phyloP scores from a whole-genome alignment of 2,888 invertebrate genomes.

The Drosophila emarginata region DNA sequence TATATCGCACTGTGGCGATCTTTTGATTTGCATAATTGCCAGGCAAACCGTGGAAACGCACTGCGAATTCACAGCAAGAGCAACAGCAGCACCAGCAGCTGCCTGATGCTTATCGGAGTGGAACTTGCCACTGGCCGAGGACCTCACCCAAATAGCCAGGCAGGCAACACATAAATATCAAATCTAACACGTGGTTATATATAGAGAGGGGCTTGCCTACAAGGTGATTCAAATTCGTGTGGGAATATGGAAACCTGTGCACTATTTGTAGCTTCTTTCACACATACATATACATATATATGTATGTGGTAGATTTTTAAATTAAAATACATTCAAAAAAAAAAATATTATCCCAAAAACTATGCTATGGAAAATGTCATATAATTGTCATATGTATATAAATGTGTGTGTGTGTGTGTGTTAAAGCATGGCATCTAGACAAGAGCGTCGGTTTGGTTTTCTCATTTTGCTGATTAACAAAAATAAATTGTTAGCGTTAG shows the following conservation, averaged over 20 bases:
- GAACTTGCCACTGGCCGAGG: conserved; percentile 43
- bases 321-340: conserved; percentile 49
- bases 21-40: conserved; percentile 80
- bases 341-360: conserved; percentile 27
- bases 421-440: conserved; percentile 15
- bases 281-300: too few relatives aligned
- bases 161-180: conserved; percentile 60
- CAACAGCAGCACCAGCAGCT: conserved; percentile 12
- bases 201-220: conserved; percentile 5
- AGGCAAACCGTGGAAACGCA: conserved; percentile 56
- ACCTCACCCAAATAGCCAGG: not conserved
- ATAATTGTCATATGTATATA: conserved; percentile 44
- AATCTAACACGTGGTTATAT: conserved; percentile 44
- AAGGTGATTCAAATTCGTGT: conserved; percentile 33
- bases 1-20: conserved; percentile 72
- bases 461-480: conserved; percentile 56
- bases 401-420: conserved; percentile 4
- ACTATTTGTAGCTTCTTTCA: conserved; percentile 38
- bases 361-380: conserved; percentile 29
- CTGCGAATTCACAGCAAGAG: conserved; percentile 41
- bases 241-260: conserved; percentile 37
- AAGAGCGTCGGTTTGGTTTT: conserved; percentile 6
- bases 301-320: conserved; percentile 38
- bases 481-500: conserved; percentile 53
- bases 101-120: conserved; percentile 45